A percentile compares a stretch with the other conserved stretches of the same genome.
Conservation (phyloP, 2,113 vertebrate genomes). For the Erythrolamprus reginae region DNA sequence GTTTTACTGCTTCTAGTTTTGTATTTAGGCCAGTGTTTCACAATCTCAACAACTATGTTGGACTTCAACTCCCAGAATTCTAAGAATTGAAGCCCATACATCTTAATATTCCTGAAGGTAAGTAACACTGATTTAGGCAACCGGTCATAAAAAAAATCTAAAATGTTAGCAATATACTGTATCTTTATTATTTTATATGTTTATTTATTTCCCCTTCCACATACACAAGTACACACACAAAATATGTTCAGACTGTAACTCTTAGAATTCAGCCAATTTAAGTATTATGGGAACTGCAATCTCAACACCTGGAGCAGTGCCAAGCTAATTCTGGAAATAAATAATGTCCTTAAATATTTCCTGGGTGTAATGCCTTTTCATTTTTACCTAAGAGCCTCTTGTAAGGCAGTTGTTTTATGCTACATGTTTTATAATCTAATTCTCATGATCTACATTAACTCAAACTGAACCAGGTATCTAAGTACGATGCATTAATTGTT, state of each 20-base stretch:
- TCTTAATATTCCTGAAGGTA: neutral
- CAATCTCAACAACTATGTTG: neutral
- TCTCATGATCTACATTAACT: neutral
- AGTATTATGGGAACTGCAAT: neutral
- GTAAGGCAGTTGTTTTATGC: neutral
- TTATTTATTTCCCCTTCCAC: neutral
- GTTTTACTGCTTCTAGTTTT: neutral
- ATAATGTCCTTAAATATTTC: neutral
- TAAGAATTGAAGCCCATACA: neutral
- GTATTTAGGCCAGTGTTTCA: neutral
- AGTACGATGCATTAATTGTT: constrained; percentile 38
- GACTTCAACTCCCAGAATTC: neutral
- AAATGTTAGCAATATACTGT: neutral
- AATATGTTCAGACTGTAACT: neutral
- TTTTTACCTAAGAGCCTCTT: neutral
- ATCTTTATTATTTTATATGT: neutral
- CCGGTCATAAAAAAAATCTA: neutral
- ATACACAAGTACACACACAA: neutral
- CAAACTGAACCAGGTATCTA: constrained; percentile 32
- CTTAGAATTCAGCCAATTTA: neutral
- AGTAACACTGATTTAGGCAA: neutral
- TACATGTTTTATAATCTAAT: neutral
- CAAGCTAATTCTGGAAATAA: neutral
- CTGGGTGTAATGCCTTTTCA: neutral
- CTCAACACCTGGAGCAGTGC: neutral